Percentiles rank a stretch among this genome's conserved stretches.
Conservation (phyloP, 2,888 invertebrate species). For the Drosophila bunnanda region DNA sequence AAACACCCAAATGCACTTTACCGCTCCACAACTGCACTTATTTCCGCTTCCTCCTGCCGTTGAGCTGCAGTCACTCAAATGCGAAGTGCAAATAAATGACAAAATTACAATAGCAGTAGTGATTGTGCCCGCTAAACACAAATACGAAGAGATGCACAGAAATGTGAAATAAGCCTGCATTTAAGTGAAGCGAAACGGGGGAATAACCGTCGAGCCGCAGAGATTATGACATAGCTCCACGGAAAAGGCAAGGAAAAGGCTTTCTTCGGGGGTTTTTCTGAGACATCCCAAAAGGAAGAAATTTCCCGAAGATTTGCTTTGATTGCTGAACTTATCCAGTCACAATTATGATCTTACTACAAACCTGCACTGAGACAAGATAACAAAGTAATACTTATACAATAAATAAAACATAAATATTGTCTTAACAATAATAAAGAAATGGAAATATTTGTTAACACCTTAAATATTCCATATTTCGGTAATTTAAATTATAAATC, state of each 20-base stretch:
- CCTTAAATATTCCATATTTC: neutral
- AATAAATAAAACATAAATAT: neutral
- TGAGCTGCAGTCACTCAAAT: constrained; percentile 54
- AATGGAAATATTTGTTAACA: neutral
- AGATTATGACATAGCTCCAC: constrained; percentile 64
- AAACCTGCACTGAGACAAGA: neutral
- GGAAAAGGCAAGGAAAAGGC: constrained; percentile 12
- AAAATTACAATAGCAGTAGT: constrained; percentile 62
- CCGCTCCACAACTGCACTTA: constrained; percentile 52
- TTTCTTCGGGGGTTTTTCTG: constrained; percentile 8
- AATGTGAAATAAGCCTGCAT: constrained; percentile 4
- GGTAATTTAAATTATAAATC: neutral
- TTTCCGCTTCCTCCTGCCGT: constrained; percentile 70
- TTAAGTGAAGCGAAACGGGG: constrained; percentile 66
- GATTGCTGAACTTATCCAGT: constrained; percentile 8
- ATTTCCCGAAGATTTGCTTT: neutral
- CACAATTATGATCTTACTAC: neutral
- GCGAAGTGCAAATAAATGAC: constrained; percentile 77
- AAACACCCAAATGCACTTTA: constrained; percentile 52
- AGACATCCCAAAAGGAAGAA: constrained; percentile 1
- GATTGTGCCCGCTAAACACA: constrained; percentile 45
- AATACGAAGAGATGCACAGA: constrained; percentile 4
- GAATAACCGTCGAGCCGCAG: constrained; percentile 39
- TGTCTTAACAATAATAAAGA: too few species aligned
- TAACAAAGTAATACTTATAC: too few species aligned